These are phyloP conservation scores for Pogona vitticeps DNA, from an alignment of 2,113 vertebrate genomes.

Conservation along the genomic window DNA sequence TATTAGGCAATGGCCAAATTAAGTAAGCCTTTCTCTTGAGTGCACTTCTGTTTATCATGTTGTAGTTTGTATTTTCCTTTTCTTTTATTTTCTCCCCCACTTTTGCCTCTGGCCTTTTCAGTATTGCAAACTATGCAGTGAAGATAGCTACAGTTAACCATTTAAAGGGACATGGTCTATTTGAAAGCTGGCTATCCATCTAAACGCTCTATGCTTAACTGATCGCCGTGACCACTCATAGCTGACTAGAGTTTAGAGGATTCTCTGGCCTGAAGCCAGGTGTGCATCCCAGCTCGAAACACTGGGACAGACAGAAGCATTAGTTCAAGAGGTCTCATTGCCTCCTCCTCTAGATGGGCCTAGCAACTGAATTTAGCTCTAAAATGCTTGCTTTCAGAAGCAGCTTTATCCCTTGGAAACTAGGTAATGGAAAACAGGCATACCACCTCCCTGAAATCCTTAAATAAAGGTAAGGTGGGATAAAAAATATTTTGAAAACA, in stretches of 20 bases:
- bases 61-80: constrained; percentile 58
- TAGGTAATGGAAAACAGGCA: not conserved
- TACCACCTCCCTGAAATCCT: too few relatives aligned
- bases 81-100: constrained; percentile 39
- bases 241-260: not conserved
- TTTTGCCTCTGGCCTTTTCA: constrained; percentile 56
- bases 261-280: not conserved
- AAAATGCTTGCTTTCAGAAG: too few relatives aligned
- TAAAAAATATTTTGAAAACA: not conserved
- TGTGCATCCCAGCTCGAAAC: too few relatives aligned
- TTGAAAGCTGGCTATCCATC: constrained; percentile 35
- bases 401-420: not conserved
- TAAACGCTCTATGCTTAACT: constrained; percentile 15
- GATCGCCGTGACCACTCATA: not conserved
- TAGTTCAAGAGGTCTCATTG: too few relatives aligned
- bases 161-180: constrained; percentile 67
- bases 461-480: not conserved
- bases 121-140: constrained; percentile 38
- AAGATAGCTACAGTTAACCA: constrained; percentile 48
- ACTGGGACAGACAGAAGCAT: too few relatives aligned
- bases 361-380: too few relatives aligned
- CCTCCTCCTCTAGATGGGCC: too few relatives aligned
- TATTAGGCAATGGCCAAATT: constrained; percentile 63
- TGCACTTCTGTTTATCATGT: constrained; percentile 63
- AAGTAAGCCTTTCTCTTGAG: constrained; percentile 73